These are phyloP conservation scores for Drosophila rufa DNA, from an alignment of 1,140 invertebrate genomes.

Conservation along the genomic window DNA sequence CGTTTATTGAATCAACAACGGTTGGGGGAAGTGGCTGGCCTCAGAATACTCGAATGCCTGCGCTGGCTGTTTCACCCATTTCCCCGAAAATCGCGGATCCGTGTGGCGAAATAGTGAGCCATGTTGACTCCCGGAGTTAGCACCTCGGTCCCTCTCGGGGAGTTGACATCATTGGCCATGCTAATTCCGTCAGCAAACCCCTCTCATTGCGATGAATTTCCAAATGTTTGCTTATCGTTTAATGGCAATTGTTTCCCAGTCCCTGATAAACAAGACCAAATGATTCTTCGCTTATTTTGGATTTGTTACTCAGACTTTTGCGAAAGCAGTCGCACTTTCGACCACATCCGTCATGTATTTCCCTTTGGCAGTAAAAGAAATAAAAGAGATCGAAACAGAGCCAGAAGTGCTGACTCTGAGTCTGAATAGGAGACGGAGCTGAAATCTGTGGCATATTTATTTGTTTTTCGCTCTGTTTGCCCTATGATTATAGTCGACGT, in stretches of 20 bases:
- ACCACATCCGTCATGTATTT: constrained; percentile 19
- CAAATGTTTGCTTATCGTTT: constrained; percentile 66
- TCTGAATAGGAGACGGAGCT: constrained; percentile 16
- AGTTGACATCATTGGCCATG: constrained; percentile 66
- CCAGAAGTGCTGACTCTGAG: constrained; percentile 10
- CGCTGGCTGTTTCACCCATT: constrained; percentile 11
- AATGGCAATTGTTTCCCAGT: constrained; percentile 34
- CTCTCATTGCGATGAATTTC: constrained; percentile 9
- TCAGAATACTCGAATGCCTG: constrained; percentile 10
- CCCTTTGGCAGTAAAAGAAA: neutral
- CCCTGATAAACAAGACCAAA: constrained; percentile 33
- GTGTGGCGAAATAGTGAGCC: constrained; percentile 22
- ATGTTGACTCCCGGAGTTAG: constrained; percentile 56
- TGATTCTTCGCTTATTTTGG: constrained; percentile 57
- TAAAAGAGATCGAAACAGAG: neutral
- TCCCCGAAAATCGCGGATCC: constrained; percentile 30
- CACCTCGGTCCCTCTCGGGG: constrained; percentile 15
- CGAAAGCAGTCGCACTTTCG: constrained; percentile 26
- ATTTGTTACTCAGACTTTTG: constrained; percentile 48
- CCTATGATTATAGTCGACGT: constrained; percentile 34
- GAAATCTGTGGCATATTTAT: constrained; percentile 15
- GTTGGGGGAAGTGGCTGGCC: constrained; percentile 15
- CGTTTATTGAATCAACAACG: constrained; percentile 67
- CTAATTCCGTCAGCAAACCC: constrained; percentile 43
- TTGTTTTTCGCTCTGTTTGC: constrained; percentile 18